Conservation (phyloP, 2,888 invertebrate species). For the Leucoptera coffeella region DNA sequence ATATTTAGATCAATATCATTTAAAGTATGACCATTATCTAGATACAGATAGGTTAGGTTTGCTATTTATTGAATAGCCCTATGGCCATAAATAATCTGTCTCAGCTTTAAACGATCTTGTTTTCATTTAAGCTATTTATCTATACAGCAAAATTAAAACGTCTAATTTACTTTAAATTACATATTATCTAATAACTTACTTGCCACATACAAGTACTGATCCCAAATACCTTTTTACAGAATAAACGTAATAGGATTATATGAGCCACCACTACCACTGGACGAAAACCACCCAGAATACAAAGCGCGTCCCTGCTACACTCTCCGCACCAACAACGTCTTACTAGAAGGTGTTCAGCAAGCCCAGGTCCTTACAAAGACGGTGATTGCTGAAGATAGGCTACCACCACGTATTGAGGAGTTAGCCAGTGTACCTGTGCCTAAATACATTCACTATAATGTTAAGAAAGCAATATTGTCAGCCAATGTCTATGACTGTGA, state of each 20-base stretch:
- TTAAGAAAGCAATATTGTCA: slow-evolving; percentile 57
- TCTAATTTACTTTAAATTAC: no score
- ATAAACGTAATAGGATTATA: slow-evolving; percentile 34
- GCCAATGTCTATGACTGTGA: slow-evolving; percentile 72
- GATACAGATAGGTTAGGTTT: no score
- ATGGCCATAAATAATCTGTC: no score
- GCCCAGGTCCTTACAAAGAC: slow-evolving; percentile 79
- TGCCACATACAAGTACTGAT: no score
- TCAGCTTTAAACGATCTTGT: no score
- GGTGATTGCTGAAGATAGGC: slow-evolving; percentile 51
- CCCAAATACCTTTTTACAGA: slow-evolving; percentile 16
- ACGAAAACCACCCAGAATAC: slow-evolving; percentile 61
- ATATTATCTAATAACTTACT: no score
- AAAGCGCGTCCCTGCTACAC: slow-evolving; percentile 55
- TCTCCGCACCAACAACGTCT: slow-evolving; percentile 55
- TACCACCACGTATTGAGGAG: slow-evolving; percentile 57
- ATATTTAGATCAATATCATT: no score
- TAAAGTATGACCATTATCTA: no score
- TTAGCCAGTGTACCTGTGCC: slow-evolving; percentile 41
- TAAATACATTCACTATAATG: slow-evolving; percentile 46
- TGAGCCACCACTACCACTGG: slow-evolving; percentile 26
- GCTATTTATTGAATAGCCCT: no score
- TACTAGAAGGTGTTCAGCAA: slow-evolving; percentile 69
- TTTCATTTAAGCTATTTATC: no score
- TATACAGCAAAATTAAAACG: no score